Base-by-base conservation (phyloP, 2,113 vertebrate genomes). In the Dascyllus trimaculatus region DNA sequence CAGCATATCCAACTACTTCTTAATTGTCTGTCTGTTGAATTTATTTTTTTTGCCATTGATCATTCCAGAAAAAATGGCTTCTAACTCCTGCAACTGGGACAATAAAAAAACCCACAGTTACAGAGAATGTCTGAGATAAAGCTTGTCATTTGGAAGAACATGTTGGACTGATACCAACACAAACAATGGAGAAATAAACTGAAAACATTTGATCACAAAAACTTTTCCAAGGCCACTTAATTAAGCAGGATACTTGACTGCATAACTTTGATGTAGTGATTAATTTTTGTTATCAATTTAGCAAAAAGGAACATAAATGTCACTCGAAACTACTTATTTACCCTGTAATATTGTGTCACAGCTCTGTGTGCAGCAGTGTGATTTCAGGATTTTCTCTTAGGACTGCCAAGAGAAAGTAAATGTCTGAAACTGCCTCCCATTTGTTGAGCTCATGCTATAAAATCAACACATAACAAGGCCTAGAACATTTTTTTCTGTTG, bases 381-480 rank as follows among this genome's bases (percentile, higher is more conserved):
- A 62, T 60, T 25, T 52, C 40, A 14, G 17, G 53, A 21, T 53
- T 58, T 24, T 60, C 11, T 61, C 19, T 43, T 6, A 59, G 49
- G 18, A 43, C 78, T 67, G 63, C 54, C 2, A 52, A 46, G n/a
- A 68, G 21, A 59, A n/a, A 56, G 24, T n/a, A 15, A 51, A 21
- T 19, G 5, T 15, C 40, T 48, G 8, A 58, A 66, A 61, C 48
- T 70, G 25, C n/a, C 15, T 62, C 35, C 54, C 5, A 2, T 70
- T 58, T 61, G 53, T 74, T 84, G 54, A 81, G 60, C 70, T 24
- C 53, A 53, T 54, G 4, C 8, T 45, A 56, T 24, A 35, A 62
- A 82, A 17, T 7, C 19, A 8, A 49, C 48, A 49, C 13, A 68
- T 67, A 0, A 51, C 57, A 63, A 63, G 24, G 57, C 24, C 6